Evolutionary conservation across 2,888 invertebrate genomes (phyloP).

Genomic region (Actias luna): DNA sequence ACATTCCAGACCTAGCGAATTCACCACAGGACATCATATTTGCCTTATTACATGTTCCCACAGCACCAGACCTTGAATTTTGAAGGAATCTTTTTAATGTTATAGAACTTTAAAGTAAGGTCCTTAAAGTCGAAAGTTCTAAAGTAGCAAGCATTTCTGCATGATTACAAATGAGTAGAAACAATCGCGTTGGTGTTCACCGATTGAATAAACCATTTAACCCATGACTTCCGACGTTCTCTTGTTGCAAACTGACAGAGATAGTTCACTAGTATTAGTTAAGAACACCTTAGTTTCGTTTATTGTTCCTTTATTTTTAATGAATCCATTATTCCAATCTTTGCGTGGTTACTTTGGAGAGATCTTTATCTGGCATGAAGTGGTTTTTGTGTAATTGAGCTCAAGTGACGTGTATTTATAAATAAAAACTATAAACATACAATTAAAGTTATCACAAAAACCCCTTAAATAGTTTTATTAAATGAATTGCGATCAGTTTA

Average conservation of each 20-base stretch:
- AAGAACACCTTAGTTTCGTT: background rate
- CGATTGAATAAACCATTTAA: constrained; percentile 74
- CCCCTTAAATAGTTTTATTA: too few relatives aligned
- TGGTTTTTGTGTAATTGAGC: too few relatives aligned
- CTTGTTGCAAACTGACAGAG: background rate
- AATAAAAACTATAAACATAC: too few relatives aligned
- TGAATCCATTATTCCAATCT: background rate
- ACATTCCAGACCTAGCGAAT: constrained; percentile 16
- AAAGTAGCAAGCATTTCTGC: constrained; percentile 23
- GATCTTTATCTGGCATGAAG: too few relatives aligned
- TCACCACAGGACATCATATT: constrained; percentile 21
- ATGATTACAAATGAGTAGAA: constrained; percentile 53
- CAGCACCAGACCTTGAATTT: constrained; percentile 29
- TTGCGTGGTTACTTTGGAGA: too few relatives aligned
- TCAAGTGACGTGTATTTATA: too few relatives aligned
- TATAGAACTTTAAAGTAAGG: constrained; percentile 14
- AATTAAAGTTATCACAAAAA: too few relatives aligned
- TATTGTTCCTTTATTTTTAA: background rate
- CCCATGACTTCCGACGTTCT: constrained; percentile 44
- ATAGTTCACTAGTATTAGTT: background rate
- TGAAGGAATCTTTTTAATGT: constrained; percentile 17
- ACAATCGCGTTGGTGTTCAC: constrained; percentile 68
- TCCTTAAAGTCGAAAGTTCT: constrained; percentile 43
- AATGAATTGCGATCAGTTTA: too few relatives aligned
- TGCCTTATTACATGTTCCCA: constrained; percentile 25